Conservation (phyloP, 2,888 invertebrate species). For the Oscheius sp. region DNA sequence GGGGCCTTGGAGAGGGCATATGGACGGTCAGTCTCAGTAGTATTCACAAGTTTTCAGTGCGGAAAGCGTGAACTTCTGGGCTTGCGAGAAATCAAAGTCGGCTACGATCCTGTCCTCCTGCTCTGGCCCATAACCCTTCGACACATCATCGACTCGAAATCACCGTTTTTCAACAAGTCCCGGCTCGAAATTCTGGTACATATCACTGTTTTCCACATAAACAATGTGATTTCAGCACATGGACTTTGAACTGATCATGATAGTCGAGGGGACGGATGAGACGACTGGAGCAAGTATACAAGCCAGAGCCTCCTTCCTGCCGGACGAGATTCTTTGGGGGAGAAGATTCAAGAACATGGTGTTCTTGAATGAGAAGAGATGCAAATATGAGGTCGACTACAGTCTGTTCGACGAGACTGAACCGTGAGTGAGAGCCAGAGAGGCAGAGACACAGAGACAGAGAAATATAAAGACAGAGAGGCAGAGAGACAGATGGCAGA, state of each 20-base stretch:
- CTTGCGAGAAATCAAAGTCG: constrained; percentile 72
- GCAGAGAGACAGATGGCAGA: too few species aligned
- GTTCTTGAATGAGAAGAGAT: constrained; percentile 25
- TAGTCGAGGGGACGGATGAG: constrained; percentile 32
- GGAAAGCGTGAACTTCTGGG: constrained; percentile 71
- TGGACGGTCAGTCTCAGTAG: background rate
- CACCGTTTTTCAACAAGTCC: constrained; percentile 14
- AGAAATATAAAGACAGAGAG: background rate
- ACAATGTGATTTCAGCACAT: background rate
- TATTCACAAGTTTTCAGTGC: constrained; percentile 41
- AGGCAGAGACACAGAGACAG: background rate
- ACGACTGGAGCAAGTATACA: constrained; percentile 29
- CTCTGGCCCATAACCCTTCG: constrained; percentile 58
- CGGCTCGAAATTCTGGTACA: constrained; percentile 3
- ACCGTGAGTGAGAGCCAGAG: constrained; percentile 3
- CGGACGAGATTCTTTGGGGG: constrained; percentile 26
- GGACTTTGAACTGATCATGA: constrained; percentile 34
- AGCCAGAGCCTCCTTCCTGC: constrained; percentile 20
- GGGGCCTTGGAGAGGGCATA: background rate
- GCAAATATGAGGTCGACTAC: constrained; percentile 35
- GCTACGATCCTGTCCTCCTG: constrained; percentile 70
- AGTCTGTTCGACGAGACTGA: constrained; percentile 25
- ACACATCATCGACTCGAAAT: constrained; percentile 28
- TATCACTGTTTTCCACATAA: too few species aligned
- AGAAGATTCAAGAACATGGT: constrained; percentile 32